Evolutionary conservation across 2,797 vertebrate species (phyloP).

Genomic region (Geotrypetes seraphini): DNA sequence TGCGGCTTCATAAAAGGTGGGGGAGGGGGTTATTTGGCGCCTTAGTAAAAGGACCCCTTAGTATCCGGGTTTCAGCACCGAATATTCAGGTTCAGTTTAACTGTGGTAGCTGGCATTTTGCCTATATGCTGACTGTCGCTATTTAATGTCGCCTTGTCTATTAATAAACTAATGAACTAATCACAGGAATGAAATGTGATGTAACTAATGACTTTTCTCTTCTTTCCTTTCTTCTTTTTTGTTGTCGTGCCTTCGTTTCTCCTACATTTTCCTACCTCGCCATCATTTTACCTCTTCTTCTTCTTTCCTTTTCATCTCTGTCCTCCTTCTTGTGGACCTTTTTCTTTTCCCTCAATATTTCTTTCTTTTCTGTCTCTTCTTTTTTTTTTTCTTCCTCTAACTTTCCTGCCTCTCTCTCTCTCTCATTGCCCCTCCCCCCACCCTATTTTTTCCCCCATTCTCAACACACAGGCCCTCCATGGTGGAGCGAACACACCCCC

Average conservation of each 20-base stretch:
- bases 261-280: background rate
- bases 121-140: too few species aligned
- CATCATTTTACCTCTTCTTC: background rate
- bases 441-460: too few species aligned
- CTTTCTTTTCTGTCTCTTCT: background rate
- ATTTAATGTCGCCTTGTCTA: too few species aligned
- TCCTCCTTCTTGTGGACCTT: background rate
- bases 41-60: too few species aligned
- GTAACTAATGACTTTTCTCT: background rate
- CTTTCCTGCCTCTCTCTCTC: constrained; percentile 38
- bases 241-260: background rate
- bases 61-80: too few species aligned
- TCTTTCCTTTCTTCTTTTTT: background rate
- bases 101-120: too few species aligned
- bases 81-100: too few species aligned
- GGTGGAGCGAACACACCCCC: too few species aligned
- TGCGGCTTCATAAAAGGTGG: too few species aligned
- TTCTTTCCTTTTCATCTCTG: constrained; percentile 2
- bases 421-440: constrained; percentile 46
- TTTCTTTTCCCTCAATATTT: background rate
- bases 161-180: too few species aligned
- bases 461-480: background rate
- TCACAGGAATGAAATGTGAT: too few species aligned
- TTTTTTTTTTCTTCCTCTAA: background rate
- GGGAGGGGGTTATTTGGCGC: too few species aligned